These are phyloP conservation scores for Stomatorhinus walkeri DNA, from an alignment of 2,797 vertebrate species.

Conservation along the genomic window DNA sequence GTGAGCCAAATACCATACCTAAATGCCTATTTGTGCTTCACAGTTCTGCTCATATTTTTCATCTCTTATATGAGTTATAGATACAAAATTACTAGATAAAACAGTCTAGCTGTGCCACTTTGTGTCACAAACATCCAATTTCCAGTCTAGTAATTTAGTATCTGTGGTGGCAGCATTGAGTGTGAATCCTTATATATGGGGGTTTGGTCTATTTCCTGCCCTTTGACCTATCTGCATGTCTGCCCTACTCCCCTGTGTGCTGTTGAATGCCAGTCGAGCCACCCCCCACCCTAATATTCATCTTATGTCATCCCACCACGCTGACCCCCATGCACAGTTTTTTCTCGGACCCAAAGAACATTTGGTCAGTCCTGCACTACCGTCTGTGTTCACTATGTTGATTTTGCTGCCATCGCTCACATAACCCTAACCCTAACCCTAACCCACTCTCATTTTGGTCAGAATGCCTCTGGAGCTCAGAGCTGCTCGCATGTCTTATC, in stretches of 20 bases:
- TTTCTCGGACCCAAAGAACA: constrained; percentile 53
- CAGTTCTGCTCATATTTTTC: neutral
- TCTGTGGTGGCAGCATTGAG: neutral
- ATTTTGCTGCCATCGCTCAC: neutral
- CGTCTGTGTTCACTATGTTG: neutral
- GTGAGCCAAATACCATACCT: neutral
- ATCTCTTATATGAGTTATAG: neutral
- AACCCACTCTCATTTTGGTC: neutral
- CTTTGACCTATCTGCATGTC: neutral
- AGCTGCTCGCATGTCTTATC: neutral
- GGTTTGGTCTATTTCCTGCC: neutral
- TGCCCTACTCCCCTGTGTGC: neutral
- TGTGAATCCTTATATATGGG: neutral
- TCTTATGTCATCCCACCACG: constrained; percentile 50
- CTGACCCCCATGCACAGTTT: constrained; percentile 58
- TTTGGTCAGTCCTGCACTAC: constrained; percentile 59
- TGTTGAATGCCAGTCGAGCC: neutral
- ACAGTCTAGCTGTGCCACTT: neutral
- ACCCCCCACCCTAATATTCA: constrained; percentile 47
- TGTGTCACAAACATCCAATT: neutral
- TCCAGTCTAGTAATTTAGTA: neutral
- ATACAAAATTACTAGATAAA: neutral
- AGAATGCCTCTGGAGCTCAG: constrained; percentile 5
- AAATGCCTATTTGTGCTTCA: neutral
- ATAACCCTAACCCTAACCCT: neutral